These are phyloP conservation scores for Potorous gilbertii DNA, from an alignment of 2,797 vertebrate genomes.

Conservation along the genomic window DNA sequence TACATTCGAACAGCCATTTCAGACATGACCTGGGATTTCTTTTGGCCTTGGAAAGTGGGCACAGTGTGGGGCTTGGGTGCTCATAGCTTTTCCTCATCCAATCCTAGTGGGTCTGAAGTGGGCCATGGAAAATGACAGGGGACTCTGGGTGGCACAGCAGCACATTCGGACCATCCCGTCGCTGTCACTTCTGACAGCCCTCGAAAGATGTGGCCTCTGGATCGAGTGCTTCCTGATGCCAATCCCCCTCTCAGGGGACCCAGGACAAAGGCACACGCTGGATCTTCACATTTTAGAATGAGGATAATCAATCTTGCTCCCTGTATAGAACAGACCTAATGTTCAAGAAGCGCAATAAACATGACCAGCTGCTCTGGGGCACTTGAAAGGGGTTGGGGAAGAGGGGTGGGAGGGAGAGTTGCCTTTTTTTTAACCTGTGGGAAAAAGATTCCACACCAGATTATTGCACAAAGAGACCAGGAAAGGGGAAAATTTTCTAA, in stretches of 20 bases:
- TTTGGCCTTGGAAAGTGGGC: background rate
- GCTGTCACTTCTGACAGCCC: background rate
- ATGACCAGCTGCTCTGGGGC: conserved; percentile 65
- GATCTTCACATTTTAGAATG: conserved; percentile 60
- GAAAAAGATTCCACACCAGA: conserved; percentile 59
- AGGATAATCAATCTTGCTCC: conserved; percentile 68
- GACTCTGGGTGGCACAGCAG: background rate
- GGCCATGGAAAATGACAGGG: background rate
- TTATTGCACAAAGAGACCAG: conserved; percentile 37
- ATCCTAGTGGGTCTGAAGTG: conserved; percentile 2
- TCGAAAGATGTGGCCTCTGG: conserved; percentile 16
- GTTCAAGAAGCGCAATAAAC: conserved; percentile 58
- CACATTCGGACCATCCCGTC: background rate
- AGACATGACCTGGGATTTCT: background rate
- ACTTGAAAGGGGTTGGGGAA: conserved; percentile 14
- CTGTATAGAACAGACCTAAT: conserved; percentile 55
- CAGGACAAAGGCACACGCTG: conserved; percentile 55
- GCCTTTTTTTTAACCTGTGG: conserved; percentile 48
- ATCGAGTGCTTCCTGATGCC: background rate
- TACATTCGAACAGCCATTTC: conserved; percentile 11
- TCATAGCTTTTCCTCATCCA: background rate
- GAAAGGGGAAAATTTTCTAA: background rate
- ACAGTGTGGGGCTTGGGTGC: background rate
- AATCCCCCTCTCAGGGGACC: conserved; percentile 29
- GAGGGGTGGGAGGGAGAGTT: background rate